Evolutionary conservation across 2,888 invertebrate genomes (phyloP).

Genomic region (Pollenia griseotomentosa): DNA sequence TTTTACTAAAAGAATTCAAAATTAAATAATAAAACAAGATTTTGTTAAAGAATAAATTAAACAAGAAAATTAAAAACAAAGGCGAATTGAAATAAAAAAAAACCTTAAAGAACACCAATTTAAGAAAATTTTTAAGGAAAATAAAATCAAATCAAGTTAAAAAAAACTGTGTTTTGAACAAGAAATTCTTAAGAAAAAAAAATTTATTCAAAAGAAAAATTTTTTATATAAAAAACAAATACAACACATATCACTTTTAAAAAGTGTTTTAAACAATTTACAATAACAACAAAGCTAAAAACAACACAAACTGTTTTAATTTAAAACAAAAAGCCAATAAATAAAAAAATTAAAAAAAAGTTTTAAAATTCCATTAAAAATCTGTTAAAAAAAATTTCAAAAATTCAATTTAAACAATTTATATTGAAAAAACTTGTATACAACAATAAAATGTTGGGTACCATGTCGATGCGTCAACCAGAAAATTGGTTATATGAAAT

Average conservation of each 20-base stretch:
- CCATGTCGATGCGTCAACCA: slow-evolving; percentile 83
- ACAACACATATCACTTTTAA: slow-evolving; percentile 72
- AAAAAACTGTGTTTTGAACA: slow-evolving; percentile 61
- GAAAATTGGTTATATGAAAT: slow-evolving; percentile 88
- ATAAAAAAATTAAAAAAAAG: background rate
- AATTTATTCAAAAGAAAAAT: slow-evolving; percentile 47
- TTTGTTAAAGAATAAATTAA: slow-evolving; percentile 23
- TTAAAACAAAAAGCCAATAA: slow-evolving; percentile 16
- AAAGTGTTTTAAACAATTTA: slow-evolving; percentile 61
- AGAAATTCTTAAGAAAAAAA: slow-evolving; percentile 25
- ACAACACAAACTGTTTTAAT: slow-evolving; percentile 49
- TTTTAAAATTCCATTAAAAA: background rate
- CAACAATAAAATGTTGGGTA: slow-evolving; percentile 82
- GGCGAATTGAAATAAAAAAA: slow-evolving; percentile 37
- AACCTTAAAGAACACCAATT: background rate
- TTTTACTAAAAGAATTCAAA: slow-evolving; percentile 54
- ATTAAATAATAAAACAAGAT: slow-evolving; percentile 39
- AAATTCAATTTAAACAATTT: slow-evolving; percentile 73
- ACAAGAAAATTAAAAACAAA: slow-evolving; percentile 42
- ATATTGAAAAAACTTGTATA: slow-evolving; percentile 69
- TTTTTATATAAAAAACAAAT: slow-evolving; percentile 51
- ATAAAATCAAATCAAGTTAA: background rate
- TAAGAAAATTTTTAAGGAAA: too few species aligned
- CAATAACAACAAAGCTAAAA: slow-evolving; percentile 59
- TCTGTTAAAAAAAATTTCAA: slow-evolving; percentile 66